phyloP scores from a whole-genome alignment of 2,113 vertebrate species.

The Cephalopterus ornatus region DNA sequence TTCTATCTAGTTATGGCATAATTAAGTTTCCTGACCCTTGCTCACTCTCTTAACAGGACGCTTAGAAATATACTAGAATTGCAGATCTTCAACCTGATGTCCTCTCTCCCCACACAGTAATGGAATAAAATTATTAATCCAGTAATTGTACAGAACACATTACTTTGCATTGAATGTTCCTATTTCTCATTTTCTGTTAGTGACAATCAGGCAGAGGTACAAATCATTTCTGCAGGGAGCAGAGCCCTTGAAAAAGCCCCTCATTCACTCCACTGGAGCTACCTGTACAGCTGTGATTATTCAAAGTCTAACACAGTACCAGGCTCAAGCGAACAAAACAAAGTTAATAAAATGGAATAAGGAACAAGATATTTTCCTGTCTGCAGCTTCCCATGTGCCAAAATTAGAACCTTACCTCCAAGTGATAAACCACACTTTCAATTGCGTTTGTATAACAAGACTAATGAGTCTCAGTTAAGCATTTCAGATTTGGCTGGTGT shows the following conservation, averaged over 20 bases:
- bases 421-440: conserved; percentile 20
- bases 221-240: conserved; percentile 84
- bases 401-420: conserved; percentile 52
- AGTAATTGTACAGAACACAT: conserved; percentile 95
- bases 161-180: conserved; percentile 90
- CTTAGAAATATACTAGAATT: conserved; percentile 94
- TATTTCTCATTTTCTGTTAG: conserved; percentile 87
- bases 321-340: conserved; percentile 74
- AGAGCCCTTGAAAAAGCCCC: conserved; percentile 75
- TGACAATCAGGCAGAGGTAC: conserved; percentile 87
- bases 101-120: conserved; percentile 84
- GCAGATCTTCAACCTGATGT: conserved; percentile 92
- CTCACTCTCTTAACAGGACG: conserved; percentile 94
- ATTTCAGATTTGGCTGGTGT: not conserved
- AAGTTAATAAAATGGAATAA: conserved; percentile 76
- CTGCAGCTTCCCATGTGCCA: conserved; percentile 44
- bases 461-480: not conserved
- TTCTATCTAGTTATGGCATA: conserved; percentile 98
- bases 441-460: not conserved
- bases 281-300: conserved; percentile 77
- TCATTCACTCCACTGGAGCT: conserved; percentile 72
- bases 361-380: conserved; percentile 72
- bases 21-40: conserved; percentile 99
- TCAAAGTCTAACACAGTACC: conserved; percentile 66
- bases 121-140: conserved; percentile 98